These are phyloP conservation scores for Chrysaora quinquecirrha DNA, from an alignment of 30 jellyfish, hydroid and myxozoan species.

Conservation along the genomic window DNA sequence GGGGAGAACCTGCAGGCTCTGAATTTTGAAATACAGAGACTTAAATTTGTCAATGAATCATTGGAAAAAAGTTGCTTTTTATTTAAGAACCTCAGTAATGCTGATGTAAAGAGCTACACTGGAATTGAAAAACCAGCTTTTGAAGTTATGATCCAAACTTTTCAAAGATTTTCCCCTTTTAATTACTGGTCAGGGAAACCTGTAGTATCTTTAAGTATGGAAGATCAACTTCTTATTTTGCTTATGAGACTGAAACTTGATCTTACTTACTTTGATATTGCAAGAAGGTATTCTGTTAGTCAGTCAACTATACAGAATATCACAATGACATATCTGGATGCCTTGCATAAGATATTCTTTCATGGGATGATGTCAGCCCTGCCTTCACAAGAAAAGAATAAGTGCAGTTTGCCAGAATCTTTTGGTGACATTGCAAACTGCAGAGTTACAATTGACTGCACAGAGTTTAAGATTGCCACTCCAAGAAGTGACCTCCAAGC, in stretches of 20 bases:
- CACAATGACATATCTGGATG: conserved; percentile 14
- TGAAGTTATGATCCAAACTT: not conserved
- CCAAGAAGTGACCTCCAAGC: conserved; percentile 38
- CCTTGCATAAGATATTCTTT: conserved; percentile 14
- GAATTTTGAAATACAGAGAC: not conserved
- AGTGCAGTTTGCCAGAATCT: conserved; percentile 41
- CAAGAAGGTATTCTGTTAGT: conserved; percentile 22
- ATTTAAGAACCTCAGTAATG: not conserved
- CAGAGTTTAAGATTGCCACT: conserved; percentile 20
- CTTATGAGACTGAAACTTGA: conserved; percentile 7
- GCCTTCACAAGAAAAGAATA: conserved; percentile 33
- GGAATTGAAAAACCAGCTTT: conserved; percentile 15
- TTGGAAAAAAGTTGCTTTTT: conserved; percentile 7
- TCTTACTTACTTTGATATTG: conserved; percentile 24
- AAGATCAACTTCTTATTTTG: conserved; percentile 31
- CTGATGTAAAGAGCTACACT: conserved; percentile 5
- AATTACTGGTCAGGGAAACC: conserved; percentile 37
- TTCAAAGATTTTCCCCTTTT: conserved; percentile 10
- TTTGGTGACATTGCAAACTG: conserved; percentile 41
- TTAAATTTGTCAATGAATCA: not conserved
- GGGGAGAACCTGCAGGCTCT: not conserved
- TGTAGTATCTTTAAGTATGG: not conserved
- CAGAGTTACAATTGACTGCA: conserved; percentile 31
- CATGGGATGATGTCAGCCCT: not conserved
- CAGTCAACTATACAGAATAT: conserved; percentile 28